Base-by-base conservation (phyloP, 2,888 invertebrate genomes). In the Xylota segnis region DNA sequence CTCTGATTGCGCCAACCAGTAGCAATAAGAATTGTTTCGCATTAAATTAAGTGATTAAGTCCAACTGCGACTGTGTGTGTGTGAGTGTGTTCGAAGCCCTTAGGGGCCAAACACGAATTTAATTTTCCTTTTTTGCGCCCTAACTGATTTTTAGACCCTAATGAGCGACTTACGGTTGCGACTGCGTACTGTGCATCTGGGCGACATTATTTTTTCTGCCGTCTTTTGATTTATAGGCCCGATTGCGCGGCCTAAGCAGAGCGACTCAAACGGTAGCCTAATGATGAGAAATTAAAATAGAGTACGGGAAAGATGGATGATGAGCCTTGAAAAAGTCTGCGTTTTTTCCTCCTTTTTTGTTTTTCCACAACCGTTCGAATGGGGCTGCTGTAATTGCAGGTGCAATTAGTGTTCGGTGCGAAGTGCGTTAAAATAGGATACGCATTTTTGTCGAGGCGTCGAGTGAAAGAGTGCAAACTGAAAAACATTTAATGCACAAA, bases 251-350 rank as follows among this genome's bases (percentile, higher is more conserved):
- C 23, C 50, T 43, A 16, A 45, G 37, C 29, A 52, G 52, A 34
- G 29, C 61, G 43, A 61, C 34, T 54, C 74, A 74, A 81, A 81
- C 74, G 68, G 74, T 74, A 81, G 74, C 81, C 37, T 81, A 81
- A 81, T 81, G 74, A 81, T 81, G 81, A 81, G 81, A 81, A 81
- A 79, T 79, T 79, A 65, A 79, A 79, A 61, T 74, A 81, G 81
- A 81, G 74, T 81, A 74, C 40, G 43, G 63, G 37, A 56, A 79
- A 79, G 72, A 79, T 79, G 72, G 32, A 79, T 79, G 71, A 66
- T 47, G 65, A 45, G 50, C 68, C 58, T 63, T 65, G 79, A 52
- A 72, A 72, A 12, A 66, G 47, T 52, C 37, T 29, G 9, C 12
- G 10, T 27, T 32, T 58, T 66, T 68, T 68, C n/a, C n/a, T 23